Evolutionary conservation across 2,113 vertebrate genomes (phyloP), one percentile per base, ranked within the genome.

Genomic region (Neopipo cinnamomea): DNA sequence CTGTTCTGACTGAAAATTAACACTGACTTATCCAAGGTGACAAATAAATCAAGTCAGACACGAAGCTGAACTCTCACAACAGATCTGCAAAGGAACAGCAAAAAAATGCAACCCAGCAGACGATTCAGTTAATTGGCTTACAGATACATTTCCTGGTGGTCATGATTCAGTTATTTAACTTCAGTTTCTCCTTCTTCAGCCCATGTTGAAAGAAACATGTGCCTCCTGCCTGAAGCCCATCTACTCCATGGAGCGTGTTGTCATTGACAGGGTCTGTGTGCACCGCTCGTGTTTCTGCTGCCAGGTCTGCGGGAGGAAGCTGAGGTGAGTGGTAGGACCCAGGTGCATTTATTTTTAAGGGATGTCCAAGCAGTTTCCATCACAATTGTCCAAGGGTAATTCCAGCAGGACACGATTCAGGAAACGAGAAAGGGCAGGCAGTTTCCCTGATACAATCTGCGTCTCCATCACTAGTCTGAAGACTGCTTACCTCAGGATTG

Each of bases 231-330:
- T 96, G 80, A 98, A 97, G 94, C 97, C 98, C 12, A 98, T 98
- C 82, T 98, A 98, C 91, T 84, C 97, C 33, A 97, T 98, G 98
- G 98, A 99, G 96, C 81, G 96, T 93, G 97, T 98, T 62, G 92
- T 92, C 41, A 78, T 97, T 24, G 98, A 98, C 94, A 98, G 97
- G 88, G 88, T 96, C 44, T 97, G 98, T 77, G 97, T 99, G 88
- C 98, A 99, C 94, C 98, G 31, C 96, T 97, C 87, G 0, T 99
- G 99, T 95, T 99, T 99, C 97, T 98, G 98, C 96, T 99, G 99
- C 88, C 98, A 97, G 76, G 65, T 97, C 76, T 99, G 99, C 7
- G 76, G 98, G 78, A 98, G 97, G 97, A 98, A 98, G 88, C 92
- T 99, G 44, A 99, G 98, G 99, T 99, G 97, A 98, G 98, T 94